Evolutionary conservation across 2,888 invertebrate species (phyloP), one percentile per base, ranked within the genome.

Genomic region (Cataglyphis rosenhaueri): DNA sequence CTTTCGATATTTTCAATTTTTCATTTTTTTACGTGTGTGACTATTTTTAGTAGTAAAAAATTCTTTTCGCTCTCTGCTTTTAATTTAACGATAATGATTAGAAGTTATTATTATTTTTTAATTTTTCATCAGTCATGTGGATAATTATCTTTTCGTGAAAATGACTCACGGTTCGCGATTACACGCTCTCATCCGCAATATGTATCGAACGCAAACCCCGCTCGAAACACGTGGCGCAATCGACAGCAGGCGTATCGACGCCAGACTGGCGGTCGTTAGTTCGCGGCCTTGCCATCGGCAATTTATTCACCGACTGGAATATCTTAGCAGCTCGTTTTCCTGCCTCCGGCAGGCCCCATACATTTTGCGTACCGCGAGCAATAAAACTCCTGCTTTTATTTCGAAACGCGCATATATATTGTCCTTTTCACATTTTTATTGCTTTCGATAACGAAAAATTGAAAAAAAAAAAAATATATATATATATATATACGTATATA

Each of bases 231-330:
- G 81, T 66, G 83, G 65, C 41, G 55, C 83, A 84, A 85, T 86
- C 81, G 65, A 82, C 85, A 88, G 88, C 89, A 86, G 83, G 85
- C 87, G 76, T 87, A 90, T 92, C 86, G 92, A 92, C 91, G 92
- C 91, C 92, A 91, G 92, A 89, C 91, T 92, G 92, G 91, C 91
- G 92, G 87, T 88, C 84, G 84, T 87, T 86, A 86, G 87, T 85
- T 81, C 86, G 90, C 91, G 89, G 89, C 92, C 92, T 92, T 92
- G 91, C 92, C 89, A 87, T 83, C 90, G 91, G 91, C 91, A 91
- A 92, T 79, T 92, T 91, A 91, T 92, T 90, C 89, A 87, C 79
- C 86, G 89, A 89, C 88, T 86, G 88, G 91, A 88, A 91, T 92
- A 92, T 91, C 89, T 91, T 79, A 81, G 82, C 86, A 83, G 44